Base-by-base conservation (phyloP, 2,888 invertebrate genomes). In the Drosophila rellima region DNA sequence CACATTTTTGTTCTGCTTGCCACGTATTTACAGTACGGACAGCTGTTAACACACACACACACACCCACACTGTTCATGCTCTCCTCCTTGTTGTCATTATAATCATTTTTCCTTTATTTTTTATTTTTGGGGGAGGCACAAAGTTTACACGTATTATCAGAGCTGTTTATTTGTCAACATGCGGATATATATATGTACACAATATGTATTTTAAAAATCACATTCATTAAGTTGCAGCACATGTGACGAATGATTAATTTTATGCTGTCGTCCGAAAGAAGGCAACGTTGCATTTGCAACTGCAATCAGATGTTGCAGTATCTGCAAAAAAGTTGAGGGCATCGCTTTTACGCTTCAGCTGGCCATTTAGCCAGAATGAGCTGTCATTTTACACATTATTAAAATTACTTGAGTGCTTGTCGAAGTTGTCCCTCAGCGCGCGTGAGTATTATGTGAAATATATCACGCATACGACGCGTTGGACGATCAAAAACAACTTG, bases 61-160 rank as follows among this genome's bases (percentile, higher is more conserved):
- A 23, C 20, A 42, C 52, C 42, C 13, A 29, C 26, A 26, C 26
- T 35, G 54, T 29, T n/a, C 51, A 31, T 18, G 31, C 18, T 51
- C 37, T 23, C 31, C 50, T 42, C 48, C 17, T 44, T 39, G 63
- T 42, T 55, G 45, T 35, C 65, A 47, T 57, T 74, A 51, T 69
- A 55, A 45, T 52, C 26, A 61, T 44, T 61, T 23, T 51, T 23
- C 11, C 1, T 40, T 18, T 17, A n/a, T 18, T 55, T 15, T 33
- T 31, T 37, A 13, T 52, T 50, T 45, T 44, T 68, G 26, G 6
- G 13, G 13, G 23, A 50, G 65, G 20, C 2, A 13, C 37, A 84
- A 78, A 84, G 79, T 68, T 85, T 74, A 75, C 89, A 88, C 88
- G 83, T 88, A 71, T 89, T 83, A 83, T 89, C 73, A 62, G 56